Conservation (phyloP, 2,888 invertebrate genomes). For the Biston betularia region DNA sequence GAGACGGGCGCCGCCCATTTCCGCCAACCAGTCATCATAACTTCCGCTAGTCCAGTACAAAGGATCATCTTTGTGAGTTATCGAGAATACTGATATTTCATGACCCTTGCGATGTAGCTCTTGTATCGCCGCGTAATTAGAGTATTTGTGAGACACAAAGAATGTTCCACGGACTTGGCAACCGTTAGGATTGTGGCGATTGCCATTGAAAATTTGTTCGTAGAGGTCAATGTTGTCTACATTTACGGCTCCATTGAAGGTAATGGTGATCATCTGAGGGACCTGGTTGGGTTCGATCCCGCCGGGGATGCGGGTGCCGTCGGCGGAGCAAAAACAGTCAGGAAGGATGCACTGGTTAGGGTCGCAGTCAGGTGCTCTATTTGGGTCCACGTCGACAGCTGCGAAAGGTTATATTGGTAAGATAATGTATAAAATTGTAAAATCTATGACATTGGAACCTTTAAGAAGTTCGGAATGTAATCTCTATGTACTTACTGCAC, state of each 20-base stretch:
- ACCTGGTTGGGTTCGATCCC: constrained; percentile 93
- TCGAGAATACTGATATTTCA: constrained; percentile 96
- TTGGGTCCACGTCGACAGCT: constrained; percentile 96
- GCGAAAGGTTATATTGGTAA: constrained; percentile 51
- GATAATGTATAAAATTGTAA: not conserved
- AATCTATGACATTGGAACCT: not conserved
- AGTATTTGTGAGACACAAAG: constrained; percentile 97
- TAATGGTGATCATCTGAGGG: constrained; percentile 97
- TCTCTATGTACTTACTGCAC: constrained; percentile 91
- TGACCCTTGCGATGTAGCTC: constrained; percentile 96
- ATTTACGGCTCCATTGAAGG: constrained; percentile 97
- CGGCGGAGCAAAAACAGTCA: constrained; percentile 97
- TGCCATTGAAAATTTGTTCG: constrained; percentile 95
- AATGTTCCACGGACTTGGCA: constrained; percentile 96
- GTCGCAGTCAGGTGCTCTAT: constrained; percentile 96
- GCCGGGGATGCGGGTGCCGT: constrained; percentile 95
- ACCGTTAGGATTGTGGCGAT: constrained; percentile 94
- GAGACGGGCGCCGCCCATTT: constrained; percentile 96
- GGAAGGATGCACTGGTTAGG: constrained; percentile 95
- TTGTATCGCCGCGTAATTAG: constrained; percentile 95
- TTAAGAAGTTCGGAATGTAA: not conserved
- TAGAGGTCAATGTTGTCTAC: constrained; percentile 97
- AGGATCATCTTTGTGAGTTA: constrained; percentile 97
- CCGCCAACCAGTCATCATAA: constrained; percentile 97
- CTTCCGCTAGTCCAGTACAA: constrained; percentile 95